A percentile compares a stretch with the other conserved stretches of the same genome.
These are phyloP conservation scores for Hydraecia micacea DNA, from an alignment of 2,888 invertebrate genomes.

Conservation along the genomic window DNA sequence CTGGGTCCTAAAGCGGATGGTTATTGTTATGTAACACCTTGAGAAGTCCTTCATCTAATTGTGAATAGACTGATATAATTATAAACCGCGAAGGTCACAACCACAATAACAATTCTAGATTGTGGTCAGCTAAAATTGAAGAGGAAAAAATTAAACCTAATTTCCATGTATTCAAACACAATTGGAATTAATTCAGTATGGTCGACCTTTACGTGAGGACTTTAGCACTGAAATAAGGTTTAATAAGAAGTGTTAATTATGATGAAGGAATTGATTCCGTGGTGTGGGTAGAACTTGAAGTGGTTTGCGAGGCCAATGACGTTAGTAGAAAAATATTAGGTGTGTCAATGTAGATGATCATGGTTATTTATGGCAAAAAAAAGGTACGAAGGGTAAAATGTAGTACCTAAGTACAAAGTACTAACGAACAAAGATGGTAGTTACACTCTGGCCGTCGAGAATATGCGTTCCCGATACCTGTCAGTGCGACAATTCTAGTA, in stretches of 20 bases:
- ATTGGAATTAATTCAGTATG: conserved; percentile 47
- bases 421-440: background rate
- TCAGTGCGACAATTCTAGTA: too few species aligned
- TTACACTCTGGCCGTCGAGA: too few species aligned
- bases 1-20: background rate
- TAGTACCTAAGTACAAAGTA: background rate
- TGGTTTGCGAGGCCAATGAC: background rate
- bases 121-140: background rate
- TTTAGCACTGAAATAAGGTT: conserved; percentile 38
- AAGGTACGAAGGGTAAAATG: background rate
- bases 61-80: background rate
- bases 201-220: conserved; percentile 42
- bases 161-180: conserved; percentile 28
- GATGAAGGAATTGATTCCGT: background rate
- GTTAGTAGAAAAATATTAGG: background rate
- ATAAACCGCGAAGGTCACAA: background rate
- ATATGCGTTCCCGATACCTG: too few species aligned
- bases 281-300: conserved; percentile 29
- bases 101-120: background rate
- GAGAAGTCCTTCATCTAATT: background rate
- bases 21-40: too few species aligned
- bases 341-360: background rate
- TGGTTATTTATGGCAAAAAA: background rate
- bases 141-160: background rate
- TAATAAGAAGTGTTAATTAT: conserved; percentile 34